phyloP scores from a whole-genome alignment of 2,113 vertebrate species.

The Monopterus albus region DNA sequence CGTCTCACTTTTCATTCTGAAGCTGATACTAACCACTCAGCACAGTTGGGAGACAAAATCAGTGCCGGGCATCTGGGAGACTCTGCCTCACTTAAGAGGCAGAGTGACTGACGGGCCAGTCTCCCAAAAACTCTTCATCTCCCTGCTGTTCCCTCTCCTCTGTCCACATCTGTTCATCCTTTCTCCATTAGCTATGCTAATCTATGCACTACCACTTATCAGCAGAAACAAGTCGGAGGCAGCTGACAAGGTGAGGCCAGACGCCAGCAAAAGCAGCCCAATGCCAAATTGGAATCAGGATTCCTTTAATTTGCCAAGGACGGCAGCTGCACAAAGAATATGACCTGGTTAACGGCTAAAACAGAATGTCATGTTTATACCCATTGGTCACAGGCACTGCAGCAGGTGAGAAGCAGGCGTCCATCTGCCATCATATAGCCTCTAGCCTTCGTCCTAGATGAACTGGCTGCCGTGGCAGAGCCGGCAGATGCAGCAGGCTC shows the following conservation, averaged over 20 bases:
- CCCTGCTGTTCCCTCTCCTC: background rate
- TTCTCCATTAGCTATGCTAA: slow-evolving; percentile 31
- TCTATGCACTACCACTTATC: slow-evolving; percentile 21
- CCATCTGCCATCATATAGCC: too few species aligned
- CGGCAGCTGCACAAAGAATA: slow-evolving; percentile 38
- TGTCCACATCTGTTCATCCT: slow-evolving; percentile 21
- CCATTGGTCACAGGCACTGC: too few species aligned
- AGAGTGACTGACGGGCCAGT: slow-evolving; percentile 2
- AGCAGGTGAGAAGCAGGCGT: too few species aligned
- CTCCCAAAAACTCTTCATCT: background rate
- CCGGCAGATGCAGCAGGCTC: too few species aligned
- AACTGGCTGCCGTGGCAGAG: too few species aligned
- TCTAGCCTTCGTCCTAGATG: too few species aligned
- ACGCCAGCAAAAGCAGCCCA: background rate
- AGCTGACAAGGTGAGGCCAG: slow-evolving; percentile 13
- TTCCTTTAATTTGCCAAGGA: slow-evolving; percentile 30
- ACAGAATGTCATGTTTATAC: too few species aligned
- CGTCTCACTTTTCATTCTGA: background rate
- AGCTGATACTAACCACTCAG: slow-evolving; percentile 6
- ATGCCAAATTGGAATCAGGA: slow-evolving; percentile 30
- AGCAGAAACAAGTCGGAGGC: slow-evolving; percentile 29
- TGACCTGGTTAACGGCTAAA: slow-evolving; percentile 24
- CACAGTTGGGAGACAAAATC: background rate
- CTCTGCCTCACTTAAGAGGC: background rate
- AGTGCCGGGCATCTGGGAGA: background rate